Percentiles rank a stretch among this genome's conserved stretches.
These are phyloP conservation scores for Pristionchus arcanus DNA, from an alignment of 2,888 invertebrate species.

Conservation along the genomic window DNA sequence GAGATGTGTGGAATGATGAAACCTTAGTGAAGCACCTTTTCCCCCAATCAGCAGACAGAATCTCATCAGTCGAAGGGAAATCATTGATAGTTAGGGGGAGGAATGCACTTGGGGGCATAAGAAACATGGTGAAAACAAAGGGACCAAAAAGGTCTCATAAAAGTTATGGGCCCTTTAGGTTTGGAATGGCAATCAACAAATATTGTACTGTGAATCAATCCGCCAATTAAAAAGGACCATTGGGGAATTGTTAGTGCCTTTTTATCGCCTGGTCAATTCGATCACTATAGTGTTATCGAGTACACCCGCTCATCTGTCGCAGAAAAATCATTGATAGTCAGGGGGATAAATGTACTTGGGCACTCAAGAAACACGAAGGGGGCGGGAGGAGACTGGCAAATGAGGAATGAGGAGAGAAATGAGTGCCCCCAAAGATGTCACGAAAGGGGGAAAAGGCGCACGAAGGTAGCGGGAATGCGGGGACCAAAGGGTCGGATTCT, in stretches of 20 bases:
- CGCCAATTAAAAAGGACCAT: neutral
- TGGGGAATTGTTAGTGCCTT: neutral
- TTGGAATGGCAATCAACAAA: neutral
- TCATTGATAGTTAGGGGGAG: neutral
- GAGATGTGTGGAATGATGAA: too few relatives aligned
- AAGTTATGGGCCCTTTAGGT: too few relatives aligned
- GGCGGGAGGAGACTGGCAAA: neutral
- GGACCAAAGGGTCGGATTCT: neutral
- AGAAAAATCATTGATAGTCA: neutral
- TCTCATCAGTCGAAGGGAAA: conserved; percentile 13
- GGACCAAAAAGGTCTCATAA: too few relatives aligned
- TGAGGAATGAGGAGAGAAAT: neutral
- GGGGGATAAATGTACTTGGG: neutral
- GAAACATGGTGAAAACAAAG: too few relatives aligned
- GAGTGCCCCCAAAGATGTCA: neutral
- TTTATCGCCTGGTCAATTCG: too few relatives aligned
- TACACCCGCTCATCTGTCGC: too few relatives aligned
- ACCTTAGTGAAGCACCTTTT: too few relatives aligned
- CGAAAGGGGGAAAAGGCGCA: neutral
- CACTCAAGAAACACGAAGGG: neutral
- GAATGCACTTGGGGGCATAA: neutral
- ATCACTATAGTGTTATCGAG: too few relatives aligned
- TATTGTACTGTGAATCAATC: too few relatives aligned
- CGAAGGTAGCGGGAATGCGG: neutral
- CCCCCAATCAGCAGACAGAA: neutral